Base-by-base conservation (phyloP, 2,888 invertebrate genomes). In the Orthonychiurus folsomi region DNA sequence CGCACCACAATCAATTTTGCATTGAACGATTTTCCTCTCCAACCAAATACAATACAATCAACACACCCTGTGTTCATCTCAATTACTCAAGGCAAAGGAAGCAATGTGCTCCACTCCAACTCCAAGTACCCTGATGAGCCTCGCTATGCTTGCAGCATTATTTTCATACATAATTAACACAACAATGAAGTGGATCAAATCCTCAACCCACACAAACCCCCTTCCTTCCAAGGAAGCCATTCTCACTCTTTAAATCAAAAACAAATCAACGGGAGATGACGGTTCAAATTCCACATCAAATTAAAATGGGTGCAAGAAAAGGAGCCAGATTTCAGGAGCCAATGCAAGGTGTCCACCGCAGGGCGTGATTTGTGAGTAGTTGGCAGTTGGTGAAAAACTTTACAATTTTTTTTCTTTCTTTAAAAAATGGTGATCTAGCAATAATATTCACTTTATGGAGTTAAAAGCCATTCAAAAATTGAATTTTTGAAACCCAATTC, bases 11-110 rank as follows among this genome's bases (percentile, higher is more conserved):
- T 37, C 37, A 37, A 37, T 15, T 9, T 37, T 37, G 5, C 37
- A 37, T 37, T 37, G 5, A 37, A 20, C 28, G 9, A 26, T 57
- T 26, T 57, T 28, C 24, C 24, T 3, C 56, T 56, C 25, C 56
- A 20, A 24, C 52, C 23, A 5, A 52, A 52, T 9, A 3, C 52
- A 52, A 3, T 9, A 21, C 52, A 52, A 52, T 52, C 52, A 52
- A 37, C 37, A 37, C 37, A 37, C 37, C 37, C 37, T 9, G 37
- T 37, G 5, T 5, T 37, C 37, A 37, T 37, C 37, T 37, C 37
- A 37, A 37, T 37, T 37, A 37, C 15, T 37, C 37, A 37, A 37
- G 37, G 37, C 37, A 9, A 37, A 37, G 37, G n/a, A n/a, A n/a
- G 37, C 37, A 37, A 37, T 37, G 5, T 15, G 37, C 9, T 37